These are phyloP conservation scores for Meganola albula DNA, from an alignment of 2,888 invertebrate species.

Conservation along the genomic window DNA sequence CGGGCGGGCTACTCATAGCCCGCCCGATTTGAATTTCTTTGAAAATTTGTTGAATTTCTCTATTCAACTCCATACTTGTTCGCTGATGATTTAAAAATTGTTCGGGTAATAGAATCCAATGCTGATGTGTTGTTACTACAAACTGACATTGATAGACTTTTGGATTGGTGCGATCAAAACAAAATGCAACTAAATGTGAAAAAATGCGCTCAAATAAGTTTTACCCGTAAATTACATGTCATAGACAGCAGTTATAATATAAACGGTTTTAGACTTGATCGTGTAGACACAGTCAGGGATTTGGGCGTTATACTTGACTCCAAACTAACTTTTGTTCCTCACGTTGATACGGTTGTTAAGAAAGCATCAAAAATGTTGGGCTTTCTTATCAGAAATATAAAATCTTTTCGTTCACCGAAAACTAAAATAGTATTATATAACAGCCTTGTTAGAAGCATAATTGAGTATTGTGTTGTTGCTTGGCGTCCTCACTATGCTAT, in stretches of 20 bases:
- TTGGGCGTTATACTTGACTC: not conserved
- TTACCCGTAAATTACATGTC: not conserved
- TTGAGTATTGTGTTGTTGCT: not conserved
- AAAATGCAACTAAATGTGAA: conserved; percentile 1
- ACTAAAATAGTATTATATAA: not conserved
- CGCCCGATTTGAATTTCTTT: too few relatives aligned
- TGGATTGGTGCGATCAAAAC: not conserved
- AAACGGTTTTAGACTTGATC: not conserved
- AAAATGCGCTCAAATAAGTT: not conserved
- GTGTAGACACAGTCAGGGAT: not conserved
- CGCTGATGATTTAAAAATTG: not conserved
- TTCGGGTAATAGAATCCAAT: not conserved
- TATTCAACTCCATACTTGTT: too few relatives aligned
- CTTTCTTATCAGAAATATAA: not conserved
- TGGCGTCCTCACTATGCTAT: not conserved
- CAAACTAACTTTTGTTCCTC: not conserved
- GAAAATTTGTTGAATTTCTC: too few relatives aligned
- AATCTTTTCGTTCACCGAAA: not conserved
- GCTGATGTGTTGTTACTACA: not conserved
- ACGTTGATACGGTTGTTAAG: not conserved
- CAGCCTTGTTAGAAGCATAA: not conserved
- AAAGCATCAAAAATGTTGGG: conserved; percentile 1
- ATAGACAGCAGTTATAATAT: too few relatives aligned
- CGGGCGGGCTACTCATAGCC: too few relatives aligned
- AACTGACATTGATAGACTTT: not conserved